These are phyloP conservation scores for Anoplolepis gracilipes DNA, from an alignment of 1,140 invertebrate genomes.

Conservation along the genomic window DNA sequence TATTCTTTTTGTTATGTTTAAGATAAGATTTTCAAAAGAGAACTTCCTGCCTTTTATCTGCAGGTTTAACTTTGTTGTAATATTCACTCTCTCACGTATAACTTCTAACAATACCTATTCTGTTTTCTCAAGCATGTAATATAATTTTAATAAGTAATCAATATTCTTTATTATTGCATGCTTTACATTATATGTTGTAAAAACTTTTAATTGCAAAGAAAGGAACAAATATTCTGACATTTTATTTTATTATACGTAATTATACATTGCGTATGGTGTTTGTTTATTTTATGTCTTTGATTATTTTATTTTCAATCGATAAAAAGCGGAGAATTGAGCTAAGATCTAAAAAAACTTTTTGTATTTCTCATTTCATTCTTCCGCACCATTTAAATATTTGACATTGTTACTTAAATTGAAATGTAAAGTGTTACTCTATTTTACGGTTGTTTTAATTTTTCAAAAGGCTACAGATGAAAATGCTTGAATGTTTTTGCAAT, in stretches of 20 bases:
- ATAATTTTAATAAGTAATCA: neutral
- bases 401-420: neutral
- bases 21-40: neutral
- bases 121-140: neutral
- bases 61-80: neutral
- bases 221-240: neutral
- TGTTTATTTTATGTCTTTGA: neutral
- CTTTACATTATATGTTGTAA: neutral
- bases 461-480: neutral
- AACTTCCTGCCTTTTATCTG: neutral
- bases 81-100: neutral
- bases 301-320: neutral
- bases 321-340: neutral
- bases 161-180: neutral
- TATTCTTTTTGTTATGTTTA: neutral
- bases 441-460: slow-evolving; percentile 22
- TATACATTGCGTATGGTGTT: neutral
- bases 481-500: neutral
- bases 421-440: neutral
- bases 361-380: neutral
- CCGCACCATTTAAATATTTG: neutral
- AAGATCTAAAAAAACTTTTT: neutral
- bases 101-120: neutral
- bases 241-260: neutral
- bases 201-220: neutral